These are phyloP conservation scores for Rhagonycha lutea DNA, from an alignment of 2,888 invertebrate species.

Conservation along the genomic window DNA sequence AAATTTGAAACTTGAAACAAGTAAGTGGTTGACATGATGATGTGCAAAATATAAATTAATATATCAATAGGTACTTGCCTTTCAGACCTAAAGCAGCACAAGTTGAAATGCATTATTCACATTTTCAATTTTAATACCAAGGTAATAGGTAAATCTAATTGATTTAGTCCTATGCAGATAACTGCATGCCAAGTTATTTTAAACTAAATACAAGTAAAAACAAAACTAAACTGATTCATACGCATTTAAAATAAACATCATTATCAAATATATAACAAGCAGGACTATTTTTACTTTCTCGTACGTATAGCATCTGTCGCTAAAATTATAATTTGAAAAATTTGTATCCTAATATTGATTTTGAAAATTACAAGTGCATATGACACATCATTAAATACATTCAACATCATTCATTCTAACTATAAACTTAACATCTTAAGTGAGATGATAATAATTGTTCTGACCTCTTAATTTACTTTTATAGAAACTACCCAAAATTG, in stretches of 20 bases:
- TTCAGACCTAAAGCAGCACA: slow-evolving; percentile 44
- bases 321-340: neutral
- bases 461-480: neutral
- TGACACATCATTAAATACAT: neutral
- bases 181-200: neutral
- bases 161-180: neutral
- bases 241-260: neutral
- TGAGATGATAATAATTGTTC: neutral
- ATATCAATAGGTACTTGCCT: slow-evolving; percentile 41
- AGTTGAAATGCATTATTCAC: slow-evolving; percentile 32
- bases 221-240: neutral
- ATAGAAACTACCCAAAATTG: neutral
- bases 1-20: neutral
- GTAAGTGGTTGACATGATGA: neutral
- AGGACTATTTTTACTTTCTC: slow-evolving; percentile 14
- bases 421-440: neutral
- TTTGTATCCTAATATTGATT: neutral
- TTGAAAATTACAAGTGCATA: neutral
- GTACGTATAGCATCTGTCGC: slow-evolving; percentile 2
- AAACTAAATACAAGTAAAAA: neutral
- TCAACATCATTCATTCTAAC: neutral
- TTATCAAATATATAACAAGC: slow-evolving; percentile 12
- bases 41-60: neutral
- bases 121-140: neutral
- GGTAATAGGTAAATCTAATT: neutral